Evolutionary conservation across 1,140 invertebrate species (phyloP).

Genomic region (Cherax destructor): DNA sequence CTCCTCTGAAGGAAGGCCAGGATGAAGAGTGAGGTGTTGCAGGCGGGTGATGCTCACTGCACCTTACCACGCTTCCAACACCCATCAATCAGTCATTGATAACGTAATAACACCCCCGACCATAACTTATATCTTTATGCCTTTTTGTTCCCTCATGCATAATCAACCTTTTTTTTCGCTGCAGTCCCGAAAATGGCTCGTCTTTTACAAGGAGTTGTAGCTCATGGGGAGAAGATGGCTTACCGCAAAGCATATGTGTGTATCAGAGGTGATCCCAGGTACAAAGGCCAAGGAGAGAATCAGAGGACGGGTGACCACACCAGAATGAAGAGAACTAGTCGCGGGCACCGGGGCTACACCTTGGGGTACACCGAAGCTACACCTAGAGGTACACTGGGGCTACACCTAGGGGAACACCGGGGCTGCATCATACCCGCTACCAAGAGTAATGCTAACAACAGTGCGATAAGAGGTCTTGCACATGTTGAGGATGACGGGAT

Average conservation of each 20-base stretch:
- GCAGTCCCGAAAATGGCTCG: background rate
- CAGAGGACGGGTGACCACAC: background rate
- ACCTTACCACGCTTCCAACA: background rate
- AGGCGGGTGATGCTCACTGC: constrained; percentile 1
- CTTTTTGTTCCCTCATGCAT: constrained; percentile 32
- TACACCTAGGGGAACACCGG: background rate
- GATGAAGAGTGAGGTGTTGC: background rate
- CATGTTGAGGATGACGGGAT: background rate
- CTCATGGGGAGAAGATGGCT: background rate
- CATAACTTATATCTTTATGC: constrained; percentile 24
- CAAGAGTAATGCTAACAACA: background rate
- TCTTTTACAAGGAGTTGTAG: background rate
- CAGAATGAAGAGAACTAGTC: too few species aligned
- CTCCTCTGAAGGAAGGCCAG: background rate
- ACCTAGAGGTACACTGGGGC: background rate
- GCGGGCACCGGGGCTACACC: background rate
- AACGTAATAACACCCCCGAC: constrained; percentile 43
- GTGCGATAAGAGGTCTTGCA: background rate
- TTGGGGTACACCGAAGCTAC: background rate
- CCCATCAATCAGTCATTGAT: constrained; percentile 3
- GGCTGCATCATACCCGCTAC: background rate
- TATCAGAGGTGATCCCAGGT: background rate
- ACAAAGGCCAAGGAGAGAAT: background rate
- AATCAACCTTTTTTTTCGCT: constrained; percentile 9
- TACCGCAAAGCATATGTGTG: background rate